Evolutionary conservation across 2,113 vertebrate species (phyloP).

Genomic region (Caranx ignobilis): DNA sequence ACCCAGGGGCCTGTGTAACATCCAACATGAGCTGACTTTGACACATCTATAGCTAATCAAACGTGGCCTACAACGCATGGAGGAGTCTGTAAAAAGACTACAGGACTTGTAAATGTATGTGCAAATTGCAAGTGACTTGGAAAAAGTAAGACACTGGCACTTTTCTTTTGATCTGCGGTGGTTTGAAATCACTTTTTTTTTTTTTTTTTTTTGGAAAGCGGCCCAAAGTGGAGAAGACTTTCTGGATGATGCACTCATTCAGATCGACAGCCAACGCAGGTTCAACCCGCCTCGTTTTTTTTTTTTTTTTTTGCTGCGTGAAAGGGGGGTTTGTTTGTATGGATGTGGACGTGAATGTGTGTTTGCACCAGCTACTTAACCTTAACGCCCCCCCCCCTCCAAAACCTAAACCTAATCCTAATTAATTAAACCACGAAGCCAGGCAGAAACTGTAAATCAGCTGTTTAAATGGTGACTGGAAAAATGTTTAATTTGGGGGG

Average conservation of each 20-base stretch:
- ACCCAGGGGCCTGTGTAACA: background rate
- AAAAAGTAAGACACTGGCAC: background rate
- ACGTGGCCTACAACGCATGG: too few species aligned
- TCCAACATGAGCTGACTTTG: background rate
- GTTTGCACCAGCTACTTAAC: conserved; percentile 8
- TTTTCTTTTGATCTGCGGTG: background rate
- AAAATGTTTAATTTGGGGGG: conserved; percentile 1
- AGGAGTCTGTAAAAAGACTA: too few species aligned
- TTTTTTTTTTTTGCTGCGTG: background rate
- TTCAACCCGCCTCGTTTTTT: background rate
- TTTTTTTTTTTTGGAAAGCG: background rate
- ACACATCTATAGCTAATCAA: background rate
- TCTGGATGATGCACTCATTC: conserved; percentile 21
- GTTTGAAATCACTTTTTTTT: background rate
- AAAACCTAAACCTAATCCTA: conserved; percentile 2
- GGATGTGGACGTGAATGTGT: background rate
- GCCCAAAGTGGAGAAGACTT: background rate
- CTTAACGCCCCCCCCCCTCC: background rate
- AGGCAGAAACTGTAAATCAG: conserved; percentile 21
- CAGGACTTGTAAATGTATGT: background rate
- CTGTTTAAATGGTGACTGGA: conserved; percentile 16
- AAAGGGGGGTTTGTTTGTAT: background rate
- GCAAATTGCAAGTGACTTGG: background rate
- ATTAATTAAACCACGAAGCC: conserved; percentile 11
- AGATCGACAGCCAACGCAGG: background rate